Evolutionary conservation across 2,888 invertebrate species (phyloP), one percentile per base, ranked within the genome.

Genomic region (Patella depressa): DNA sequence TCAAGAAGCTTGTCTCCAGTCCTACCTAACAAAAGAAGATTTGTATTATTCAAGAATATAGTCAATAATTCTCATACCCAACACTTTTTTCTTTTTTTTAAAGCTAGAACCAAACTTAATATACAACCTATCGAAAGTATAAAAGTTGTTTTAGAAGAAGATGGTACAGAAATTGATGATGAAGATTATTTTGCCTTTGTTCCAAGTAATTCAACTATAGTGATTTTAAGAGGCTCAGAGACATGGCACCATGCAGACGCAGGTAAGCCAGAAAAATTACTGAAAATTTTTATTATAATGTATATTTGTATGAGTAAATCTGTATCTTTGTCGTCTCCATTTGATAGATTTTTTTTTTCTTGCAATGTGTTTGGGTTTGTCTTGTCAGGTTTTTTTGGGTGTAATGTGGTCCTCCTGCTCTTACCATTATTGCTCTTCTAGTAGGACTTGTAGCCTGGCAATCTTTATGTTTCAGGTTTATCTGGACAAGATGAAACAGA

Each of bases 131-230:
- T 74, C 5, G 82, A 82, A 55, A 34, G 19, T 3, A 79, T 88
- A 11, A 85, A 95, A 76, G 95, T 97, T 79, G 97, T 97, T 65
- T 93, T 98, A 85, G 98, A 98, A 91, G 95, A 94, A 73, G 98
- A 98, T 93, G 98, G 98, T 55, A 98, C 98, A 0, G 97, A 98
- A 93, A 96, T 98, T 74, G 97, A 98, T 87, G 97, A 98, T 89
- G 97, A 98, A 91, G 97, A 97, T 90, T 98, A 97, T 92, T 98
- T 98, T 91, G 95, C 95, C 73, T 97, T 97, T 3, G 93, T 98
- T 82, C 97, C 97, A 87, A 95, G 95, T 83, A 96, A 98, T 88
- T 96, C 97, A 72, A 87, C 86, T 4, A 77, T 89, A 14, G 84
- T 89, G 81, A 70, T 89, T 53, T 83, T 89, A 12, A 57, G 74